A percentile compares a stretch with the other conserved stretches of the same genome.
Evolutionary conservation across 2,113 vertebrate genomes (phyloP).

Genomic region (Addax nasomaculatus): DNA sequence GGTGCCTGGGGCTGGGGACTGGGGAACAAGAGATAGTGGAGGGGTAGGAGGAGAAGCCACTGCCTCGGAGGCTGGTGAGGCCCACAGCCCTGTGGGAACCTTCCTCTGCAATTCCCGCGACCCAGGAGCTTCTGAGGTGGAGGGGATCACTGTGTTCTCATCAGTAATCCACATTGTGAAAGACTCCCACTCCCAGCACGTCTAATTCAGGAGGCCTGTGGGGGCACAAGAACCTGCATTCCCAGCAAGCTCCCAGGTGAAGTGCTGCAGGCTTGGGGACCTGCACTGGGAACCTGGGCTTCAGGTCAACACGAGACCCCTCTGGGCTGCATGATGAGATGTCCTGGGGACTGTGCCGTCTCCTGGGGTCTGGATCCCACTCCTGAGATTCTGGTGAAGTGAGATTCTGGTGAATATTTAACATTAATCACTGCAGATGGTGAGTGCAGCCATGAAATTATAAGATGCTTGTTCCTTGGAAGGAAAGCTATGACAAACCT

Average conservation of each 20-base stretch:
- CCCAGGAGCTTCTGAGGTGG: rapidly evolving
- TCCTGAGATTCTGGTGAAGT: neutral
- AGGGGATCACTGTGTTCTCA: rapidly evolving
- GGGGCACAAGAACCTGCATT: neutral
- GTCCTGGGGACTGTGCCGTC: rapidly evolving
- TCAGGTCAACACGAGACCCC: rapidly evolving
- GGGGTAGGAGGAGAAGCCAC: neutral
- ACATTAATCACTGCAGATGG: neutral
- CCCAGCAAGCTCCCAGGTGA: neutral
- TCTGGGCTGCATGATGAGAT: rapidly evolving
- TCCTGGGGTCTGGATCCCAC: neutral
- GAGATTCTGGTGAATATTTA: neutral
- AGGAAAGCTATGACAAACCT: neutral
- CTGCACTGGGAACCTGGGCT: neutral
- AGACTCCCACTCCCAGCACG: neutral
- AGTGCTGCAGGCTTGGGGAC: rapidly evolving
- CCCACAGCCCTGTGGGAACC: neutral
- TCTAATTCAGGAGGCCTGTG: neutral
- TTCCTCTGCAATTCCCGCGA: rapidly evolving
- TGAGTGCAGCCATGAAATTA: neutral
- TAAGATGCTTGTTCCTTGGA: neutral
- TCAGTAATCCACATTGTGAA: rapidly evolving
- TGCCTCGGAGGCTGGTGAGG: neutral
- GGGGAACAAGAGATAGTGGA: conserved; percentile 38
- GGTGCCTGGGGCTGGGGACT: neutral